Evolutionary conservation across 2,888 invertebrate genomes (phyloP).

Genomic region (Pemphredon lugubris): DNA sequence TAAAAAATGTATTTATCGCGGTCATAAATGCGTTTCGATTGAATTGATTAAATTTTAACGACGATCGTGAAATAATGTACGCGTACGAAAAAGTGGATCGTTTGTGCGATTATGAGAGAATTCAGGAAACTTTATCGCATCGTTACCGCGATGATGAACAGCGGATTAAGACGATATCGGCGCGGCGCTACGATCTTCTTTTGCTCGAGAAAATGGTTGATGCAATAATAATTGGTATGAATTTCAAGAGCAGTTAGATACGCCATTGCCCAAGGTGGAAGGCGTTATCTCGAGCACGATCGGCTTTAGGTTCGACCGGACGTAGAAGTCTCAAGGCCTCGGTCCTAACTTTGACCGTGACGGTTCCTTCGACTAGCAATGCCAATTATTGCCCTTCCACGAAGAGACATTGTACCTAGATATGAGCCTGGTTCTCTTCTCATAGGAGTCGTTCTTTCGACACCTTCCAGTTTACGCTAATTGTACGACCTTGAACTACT

Average conservation of each 20-base stretch:
- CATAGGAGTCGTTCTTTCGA: slow-evolving; percentile 16
- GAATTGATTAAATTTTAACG: too few relatives aligned
- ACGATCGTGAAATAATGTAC: too few relatives aligned
- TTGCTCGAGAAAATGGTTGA: slow-evolving; percentile 3
- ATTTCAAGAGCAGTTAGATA: slow-evolving; percentile 19
- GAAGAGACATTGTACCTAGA: slow-evolving; percentile 25
- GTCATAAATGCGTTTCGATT: too few relatives aligned
- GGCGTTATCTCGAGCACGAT: slow-evolving; percentile 40
- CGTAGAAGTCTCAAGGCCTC: slow-evolving; percentile 36
- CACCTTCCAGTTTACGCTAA: slow-evolving; percentile 8
- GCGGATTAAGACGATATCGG: too few relatives aligned
- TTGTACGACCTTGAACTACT: slow-evolving; percentile 5
- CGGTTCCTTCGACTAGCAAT: slow-evolving; percentile 10
- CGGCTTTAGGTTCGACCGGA: slow-evolving; percentile 39
- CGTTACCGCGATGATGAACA: too few relatives aligned
- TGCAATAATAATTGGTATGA: slow-evolving; percentile 36
- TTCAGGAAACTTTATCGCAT: too few relatives aligned
- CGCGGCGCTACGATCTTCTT: slow-evolving; percentile 13
- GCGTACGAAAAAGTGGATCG: too few relatives aligned
- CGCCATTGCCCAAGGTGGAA: slow-evolving; percentile 17
- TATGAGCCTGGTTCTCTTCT: slow-evolving; percentile 17
- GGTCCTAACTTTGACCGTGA: slow-evolving; percentile 35
- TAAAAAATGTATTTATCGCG: too few relatives aligned
- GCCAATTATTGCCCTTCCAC: slow-evolving; percentile 37
- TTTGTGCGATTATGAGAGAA: too few relatives aligned